These are phyloP conservation scores for Sebastes schlegelii DNA, from an alignment of 2,113 vertebrate species.

Conservation along the genomic window DNA sequence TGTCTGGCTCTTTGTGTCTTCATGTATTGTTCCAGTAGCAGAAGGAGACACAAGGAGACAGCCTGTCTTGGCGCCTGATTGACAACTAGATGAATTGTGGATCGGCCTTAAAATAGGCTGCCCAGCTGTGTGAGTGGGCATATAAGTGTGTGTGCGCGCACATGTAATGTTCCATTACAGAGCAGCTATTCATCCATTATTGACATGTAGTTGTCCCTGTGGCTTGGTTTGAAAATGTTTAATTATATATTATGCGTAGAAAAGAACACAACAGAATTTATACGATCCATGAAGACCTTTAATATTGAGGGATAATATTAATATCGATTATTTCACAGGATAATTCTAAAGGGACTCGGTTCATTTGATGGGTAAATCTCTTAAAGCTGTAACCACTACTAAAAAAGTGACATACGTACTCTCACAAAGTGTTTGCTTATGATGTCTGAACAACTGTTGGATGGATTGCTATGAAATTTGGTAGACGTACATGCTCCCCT, in stretches of 20 bases:
- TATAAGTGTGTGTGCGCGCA: not conserved
- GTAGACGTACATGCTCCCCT: not conserved
- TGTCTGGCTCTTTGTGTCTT: slow-evolving; percentile 70
- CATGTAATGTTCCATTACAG: slow-evolving; percentile 52
- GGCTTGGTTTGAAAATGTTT: slow-evolving; percentile 12
- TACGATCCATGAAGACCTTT: not conserved
- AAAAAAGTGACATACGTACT: not conserved
- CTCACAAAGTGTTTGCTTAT: not conserved
- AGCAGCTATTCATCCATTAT: slow-evolving; percentile 55
- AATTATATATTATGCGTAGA: not conserved
- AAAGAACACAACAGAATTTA: not conserved
- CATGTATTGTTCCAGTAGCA: slow-evolving; percentile 67
- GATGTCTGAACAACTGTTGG: not conserved
- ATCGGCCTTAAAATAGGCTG: slow-evolving; percentile 46
- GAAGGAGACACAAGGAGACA: slow-evolving; percentile 64
- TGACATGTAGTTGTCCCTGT: slow-evolving; percentile 42
- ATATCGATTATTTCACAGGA: not conserved
- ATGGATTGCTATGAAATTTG: not conserved
- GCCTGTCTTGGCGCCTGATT: slow-evolving; percentile 62
- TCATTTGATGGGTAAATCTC: not conserved
- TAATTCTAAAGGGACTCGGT: not conserved
- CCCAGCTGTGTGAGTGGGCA: slow-evolving; percentile 8
- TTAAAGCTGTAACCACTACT: not conserved
- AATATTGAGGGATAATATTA: not conserved
- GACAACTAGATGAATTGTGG: slow-evolving; percentile 65